These are phyloP conservation scores for Oncorhynchus clarkii DNA, from an alignment of 2,113 vertebrate genomes.

Conservation along the genomic window DNA sequence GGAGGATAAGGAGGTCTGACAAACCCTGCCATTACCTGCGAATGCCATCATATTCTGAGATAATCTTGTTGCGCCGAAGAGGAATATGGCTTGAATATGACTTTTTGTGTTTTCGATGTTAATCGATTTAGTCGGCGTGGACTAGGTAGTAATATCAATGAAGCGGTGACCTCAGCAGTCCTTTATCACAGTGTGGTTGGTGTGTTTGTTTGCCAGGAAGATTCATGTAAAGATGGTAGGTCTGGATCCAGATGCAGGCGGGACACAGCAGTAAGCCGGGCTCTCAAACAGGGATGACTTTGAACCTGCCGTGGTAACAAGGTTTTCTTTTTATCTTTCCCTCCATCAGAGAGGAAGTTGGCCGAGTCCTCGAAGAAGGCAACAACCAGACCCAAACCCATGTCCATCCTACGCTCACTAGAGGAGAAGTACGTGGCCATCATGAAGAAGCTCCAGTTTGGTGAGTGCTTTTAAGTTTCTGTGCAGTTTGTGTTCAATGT, in stretches of 20 bases:
- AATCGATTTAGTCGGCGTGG: neutral
- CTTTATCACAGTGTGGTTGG: too few relatives aligned
- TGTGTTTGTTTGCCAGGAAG: too few relatives aligned
- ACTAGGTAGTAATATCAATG: too few relatives aligned
- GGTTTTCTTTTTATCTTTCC: neutral
- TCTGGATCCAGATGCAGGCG: neutral
- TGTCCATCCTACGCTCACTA: constrained; percentile 88
- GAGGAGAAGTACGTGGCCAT: constrained; percentile 95
- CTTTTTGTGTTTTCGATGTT: neutral
- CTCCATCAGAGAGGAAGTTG: constrained; percentile 87
- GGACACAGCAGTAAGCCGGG: neutral
- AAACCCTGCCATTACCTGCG: neutral
- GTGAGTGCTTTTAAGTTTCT: constrained; percentile 73
- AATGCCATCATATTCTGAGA: neutral
- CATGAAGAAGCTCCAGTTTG: constrained; percentile 98
- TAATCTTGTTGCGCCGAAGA: neutral
- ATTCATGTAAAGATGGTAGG: too few relatives aligned
- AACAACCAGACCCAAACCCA: constrained; percentile 85
- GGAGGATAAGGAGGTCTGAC: neutral
- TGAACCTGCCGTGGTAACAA: neutral
- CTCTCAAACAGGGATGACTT: neutral
- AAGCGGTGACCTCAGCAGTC: too few relatives aligned
- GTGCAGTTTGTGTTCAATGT: too few relatives aligned
- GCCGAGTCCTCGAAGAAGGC: constrained; percentile 90
- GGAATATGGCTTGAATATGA: neutral